Conservation (phyloP, 2,113 vertebrate genomes). For the Alectura lathami region DNA sequence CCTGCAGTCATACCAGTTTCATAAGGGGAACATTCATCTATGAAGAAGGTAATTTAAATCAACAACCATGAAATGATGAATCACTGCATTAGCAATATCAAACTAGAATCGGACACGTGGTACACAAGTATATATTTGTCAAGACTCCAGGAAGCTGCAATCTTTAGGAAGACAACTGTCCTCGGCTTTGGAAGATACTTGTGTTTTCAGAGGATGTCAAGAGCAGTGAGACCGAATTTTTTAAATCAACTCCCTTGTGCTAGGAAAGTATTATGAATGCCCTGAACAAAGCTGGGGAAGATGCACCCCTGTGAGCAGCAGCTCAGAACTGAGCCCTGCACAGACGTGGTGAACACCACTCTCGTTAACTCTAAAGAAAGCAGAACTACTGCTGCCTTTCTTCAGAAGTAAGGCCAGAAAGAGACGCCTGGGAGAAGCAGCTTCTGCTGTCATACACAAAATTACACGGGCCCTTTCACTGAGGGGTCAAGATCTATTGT, state of each 20-base stretch:
- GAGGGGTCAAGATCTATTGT: neutral
- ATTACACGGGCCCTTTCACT: neutral
- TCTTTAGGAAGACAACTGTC: neutral
- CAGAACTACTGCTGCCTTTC: neutral
- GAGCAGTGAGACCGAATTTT: neutral
- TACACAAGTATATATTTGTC: fast-evolving
- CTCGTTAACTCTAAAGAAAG: neutral
- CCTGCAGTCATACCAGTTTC: neutral
- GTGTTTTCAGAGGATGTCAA: neutral
- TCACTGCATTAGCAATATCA: neutral
- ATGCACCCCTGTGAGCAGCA: neutral
- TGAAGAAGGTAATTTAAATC: neutral
- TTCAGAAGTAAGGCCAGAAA: neutral
- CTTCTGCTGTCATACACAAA: neutral
- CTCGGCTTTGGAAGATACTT: neutral
- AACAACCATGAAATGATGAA: neutral
- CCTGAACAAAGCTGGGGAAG: neutral
- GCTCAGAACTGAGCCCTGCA: neutral
- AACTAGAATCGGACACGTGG: neutral
- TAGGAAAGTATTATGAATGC: fast-evolving
- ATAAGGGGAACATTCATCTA: neutral
- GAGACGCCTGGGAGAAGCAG: neutral
- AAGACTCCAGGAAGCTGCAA: neutral
- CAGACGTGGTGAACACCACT: neutral
- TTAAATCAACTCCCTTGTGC: neutral